Conservation (phyloP, 1,140 invertebrate genomes). For the Cydia amplana region DNA sequence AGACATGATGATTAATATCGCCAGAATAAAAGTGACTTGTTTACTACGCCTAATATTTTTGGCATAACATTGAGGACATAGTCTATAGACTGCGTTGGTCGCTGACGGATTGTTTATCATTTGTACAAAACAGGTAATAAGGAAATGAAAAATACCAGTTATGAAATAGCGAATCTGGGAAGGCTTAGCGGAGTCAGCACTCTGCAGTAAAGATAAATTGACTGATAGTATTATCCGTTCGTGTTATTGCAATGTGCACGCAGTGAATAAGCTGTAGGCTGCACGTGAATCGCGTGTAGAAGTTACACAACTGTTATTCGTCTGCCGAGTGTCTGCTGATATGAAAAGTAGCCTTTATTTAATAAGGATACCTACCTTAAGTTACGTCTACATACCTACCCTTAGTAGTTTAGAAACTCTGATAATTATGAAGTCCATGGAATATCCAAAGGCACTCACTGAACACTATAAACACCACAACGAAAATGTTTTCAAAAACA, state of each 20-base stretch:
- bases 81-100: neutral
- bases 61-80: neutral
- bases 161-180: neutral
- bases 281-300: neutral
- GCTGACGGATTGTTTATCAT: neutral
- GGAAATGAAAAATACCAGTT: neutral
- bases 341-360: too few species aligned
- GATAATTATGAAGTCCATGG: too few species aligned
- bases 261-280: neutral
- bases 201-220: neutral
- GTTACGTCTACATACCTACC: too few species aligned
- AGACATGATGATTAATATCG: neutral
- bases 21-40: conserved; percentile 2
- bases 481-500: too few species aligned
- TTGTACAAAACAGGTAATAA: neutral
- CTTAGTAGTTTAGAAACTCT: too few species aligned
- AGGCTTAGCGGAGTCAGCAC: neutral
- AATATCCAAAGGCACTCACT: too few species aligned
- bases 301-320: neutral
- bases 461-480: too few species aligned
- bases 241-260: neutral
- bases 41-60: neutral
- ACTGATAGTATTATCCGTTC: neutral
- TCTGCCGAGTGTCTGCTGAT: too few species aligned
- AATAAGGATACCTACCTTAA: too few species aligned